Conservation (phyloP, 2,113 vertebrate species). For the Plotosus lineatus region DNA sequence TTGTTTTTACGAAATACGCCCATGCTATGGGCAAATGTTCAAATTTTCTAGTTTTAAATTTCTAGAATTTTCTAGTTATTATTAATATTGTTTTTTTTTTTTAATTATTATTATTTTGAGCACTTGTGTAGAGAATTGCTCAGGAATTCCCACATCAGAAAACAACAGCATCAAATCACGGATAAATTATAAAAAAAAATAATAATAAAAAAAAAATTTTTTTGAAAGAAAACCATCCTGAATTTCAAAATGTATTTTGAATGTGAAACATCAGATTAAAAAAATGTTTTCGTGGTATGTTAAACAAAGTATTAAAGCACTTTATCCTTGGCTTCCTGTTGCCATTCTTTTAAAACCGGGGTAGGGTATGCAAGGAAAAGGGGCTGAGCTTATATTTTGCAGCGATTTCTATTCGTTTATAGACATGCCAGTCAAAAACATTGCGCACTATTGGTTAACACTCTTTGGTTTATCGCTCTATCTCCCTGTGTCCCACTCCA, state of each 20-base stretch:
- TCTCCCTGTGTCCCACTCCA: slow-evolving; percentile 67
- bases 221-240: background rate
- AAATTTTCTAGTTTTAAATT: too few species aligned
- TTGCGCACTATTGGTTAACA: slow-evolving; percentile 66
- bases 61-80: too few species aligned
- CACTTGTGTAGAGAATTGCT: too few species aligned
- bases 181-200: too few species aligned
- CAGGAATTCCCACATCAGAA: too few species aligned
- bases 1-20: too few species aligned
- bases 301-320: slow-evolving; percentile 56
- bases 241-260: background rate
- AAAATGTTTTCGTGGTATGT: background rate
- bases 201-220: background rate
- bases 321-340: slow-evolving; percentile 52
- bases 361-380: slow-evolving; percentile 54
- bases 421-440: slow-evolving; percentile 61
- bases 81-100: too few species aligned
- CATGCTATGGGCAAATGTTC: too few species aligned
- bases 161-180: too few species aligned
- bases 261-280: background rate
- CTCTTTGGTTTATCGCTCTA: slow-evolving; percentile 74
- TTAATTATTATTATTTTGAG: too few species aligned
- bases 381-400: slow-evolving; percentile 45
- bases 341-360: slow-evolving; percentile 52
- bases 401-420: slow-evolving; percentile 51